phyloP scores from a whole-genome alignment of 2,888 invertebrate genomes.

The Drosophila pseudotakahashii region DNA sequence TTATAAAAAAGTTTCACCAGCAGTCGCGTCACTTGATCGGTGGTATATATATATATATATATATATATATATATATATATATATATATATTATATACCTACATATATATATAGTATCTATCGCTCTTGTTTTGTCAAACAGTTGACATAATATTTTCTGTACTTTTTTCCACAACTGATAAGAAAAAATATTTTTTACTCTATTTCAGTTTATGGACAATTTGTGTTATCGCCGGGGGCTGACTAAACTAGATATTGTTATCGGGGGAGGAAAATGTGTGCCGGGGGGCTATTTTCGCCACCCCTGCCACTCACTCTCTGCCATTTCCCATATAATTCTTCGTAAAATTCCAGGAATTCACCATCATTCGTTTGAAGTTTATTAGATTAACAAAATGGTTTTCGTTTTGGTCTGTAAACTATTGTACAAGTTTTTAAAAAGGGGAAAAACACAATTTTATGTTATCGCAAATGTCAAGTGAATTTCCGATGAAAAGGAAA shows the following conservation, averaged over 20 bases:
- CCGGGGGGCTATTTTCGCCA: slow-evolving; percentile 28
- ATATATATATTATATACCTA: slow-evolving; percentile 8
- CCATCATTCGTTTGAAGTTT: slow-evolving; percentile 38
- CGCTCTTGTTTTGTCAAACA: slow-evolving; percentile 44
- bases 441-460: slow-evolving; percentile 11
- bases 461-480: slow-evolving; percentile 6
- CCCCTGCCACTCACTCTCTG: not conserved
- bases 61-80: slow-evolving; percentile 5
- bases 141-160: slow-evolving; percentile 46
- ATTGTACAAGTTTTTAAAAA: not conserved
- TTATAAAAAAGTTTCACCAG: slow-evolving; percentile 26
- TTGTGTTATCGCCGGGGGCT: slow-evolving; percentile 35
- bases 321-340: slow-evolving; percentile 3
- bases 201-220: slow-evolving; percentile 30
- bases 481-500: slow-evolving; percentile 17
- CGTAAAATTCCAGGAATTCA: slow-evolving; percentile 52
- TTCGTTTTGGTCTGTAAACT: not conserved
- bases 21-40: slow-evolving; percentile 50
- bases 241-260: slow-evolving; percentile 45
- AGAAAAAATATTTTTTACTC: slow-evolving; percentile 9
- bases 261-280: slow-evolving; percentile 42
- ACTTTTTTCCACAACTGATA: slow-evolving; percentile 38
- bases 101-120: slow-evolving; percentile 16
- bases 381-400: slow-evolving; percentile 17
- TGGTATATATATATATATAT: not conserved